A percentile compares a stretch with the other conserved stretches of the same genome.
Conservation (phyloP, 1,140 invertebrate genomes). For the Teleogryllus occipitalis region DNA sequence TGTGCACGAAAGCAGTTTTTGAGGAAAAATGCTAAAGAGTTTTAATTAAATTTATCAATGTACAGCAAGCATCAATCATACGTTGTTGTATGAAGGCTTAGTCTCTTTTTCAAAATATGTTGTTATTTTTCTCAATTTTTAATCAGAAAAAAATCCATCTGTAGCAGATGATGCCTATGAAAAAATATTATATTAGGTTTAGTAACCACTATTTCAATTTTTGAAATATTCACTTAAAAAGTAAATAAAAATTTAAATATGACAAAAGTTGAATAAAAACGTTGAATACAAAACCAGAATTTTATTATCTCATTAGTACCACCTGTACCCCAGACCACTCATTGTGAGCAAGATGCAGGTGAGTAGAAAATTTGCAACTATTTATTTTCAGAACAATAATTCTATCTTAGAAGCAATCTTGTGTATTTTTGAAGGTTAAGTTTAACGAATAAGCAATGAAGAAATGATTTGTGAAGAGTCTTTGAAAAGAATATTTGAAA, state of each 20-base stretch:
- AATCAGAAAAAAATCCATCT: slow-evolving; percentile 21
- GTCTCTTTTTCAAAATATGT: slow-evolving; percentile 11
- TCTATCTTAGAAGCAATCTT: too few species aligned
- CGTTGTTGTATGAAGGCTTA: slow-evolving; percentile 11
- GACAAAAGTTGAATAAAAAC: slow-evolving; percentile 15
- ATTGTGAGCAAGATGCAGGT: too few species aligned
- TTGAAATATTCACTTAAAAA: slow-evolving; percentile 17
- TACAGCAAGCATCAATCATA: slow-evolving; percentile 9
- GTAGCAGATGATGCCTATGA: slow-evolving; percentile 24
- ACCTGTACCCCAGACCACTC: too few species aligned
- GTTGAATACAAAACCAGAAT: slow-evolving; percentile 7
- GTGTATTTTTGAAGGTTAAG: too few species aligned
- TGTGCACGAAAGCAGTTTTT: not conserved
- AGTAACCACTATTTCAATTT: slow-evolving; percentile 21
- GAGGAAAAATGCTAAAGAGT: not conserved
- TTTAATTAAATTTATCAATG: not conserved
- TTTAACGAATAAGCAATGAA: too few species aligned
- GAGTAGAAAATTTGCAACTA: too few species aligned
- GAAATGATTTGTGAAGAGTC: too few species aligned
- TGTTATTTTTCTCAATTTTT: slow-evolving; percentile 19
- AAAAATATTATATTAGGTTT: slow-evolving; percentile 14
- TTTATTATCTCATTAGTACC: too few species aligned
- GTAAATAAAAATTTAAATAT: slow-evolving; percentile 8
- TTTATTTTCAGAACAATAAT: too few species aligned
- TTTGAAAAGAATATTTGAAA: too few species aligned